These are phyloP conservation scores for Dysdera silvatica DNA, from an alignment of 1,140 invertebrate genomes.

Conservation along the genomic window DNA sequence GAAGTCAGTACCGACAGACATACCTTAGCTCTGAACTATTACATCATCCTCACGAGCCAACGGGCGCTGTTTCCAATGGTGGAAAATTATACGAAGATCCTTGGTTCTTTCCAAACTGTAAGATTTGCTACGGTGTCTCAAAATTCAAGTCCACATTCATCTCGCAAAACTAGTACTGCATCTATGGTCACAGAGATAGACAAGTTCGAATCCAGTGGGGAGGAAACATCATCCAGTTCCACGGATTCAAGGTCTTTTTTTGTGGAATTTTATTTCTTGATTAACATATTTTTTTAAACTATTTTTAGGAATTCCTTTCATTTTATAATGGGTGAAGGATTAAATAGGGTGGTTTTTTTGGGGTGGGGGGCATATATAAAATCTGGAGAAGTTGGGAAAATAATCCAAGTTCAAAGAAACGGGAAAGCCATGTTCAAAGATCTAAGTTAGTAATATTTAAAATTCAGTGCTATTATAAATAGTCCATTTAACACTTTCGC, in stretches of 20 bases:
- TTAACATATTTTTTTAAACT: no score
- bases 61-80: constrained; percentile 61
- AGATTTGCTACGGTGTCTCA: not conserved
- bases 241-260: constrained; percentile 9
- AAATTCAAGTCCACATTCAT: constrained; percentile 11
- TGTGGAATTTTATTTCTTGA: no score
- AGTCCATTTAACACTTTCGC: no score
- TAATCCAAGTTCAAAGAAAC: no score
- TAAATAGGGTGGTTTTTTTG: no score
- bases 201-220: constrained; percentile 23
- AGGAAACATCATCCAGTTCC: constrained; percentile 9
- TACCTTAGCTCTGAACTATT: constrained; percentile 59
- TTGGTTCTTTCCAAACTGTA: constrained; percentile 29
- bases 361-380: no score
- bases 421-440: no score
- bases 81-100: constrained; percentile 36
- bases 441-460: no score
- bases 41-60: constrained; percentile 61
- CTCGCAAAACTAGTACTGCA: constrained; percentile 26
- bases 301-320: no score
- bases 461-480: no score
- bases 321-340: no score
- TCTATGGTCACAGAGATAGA: constrained; percentile 7
- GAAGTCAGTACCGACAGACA: constrained; percentile 39
- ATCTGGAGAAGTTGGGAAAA: no score